Evolutionary conservation across 2,113 vertebrate genomes (phyloP), one percentile per base, ranked within the genome.

Genomic region (Malurus melanocephalus): DNA sequence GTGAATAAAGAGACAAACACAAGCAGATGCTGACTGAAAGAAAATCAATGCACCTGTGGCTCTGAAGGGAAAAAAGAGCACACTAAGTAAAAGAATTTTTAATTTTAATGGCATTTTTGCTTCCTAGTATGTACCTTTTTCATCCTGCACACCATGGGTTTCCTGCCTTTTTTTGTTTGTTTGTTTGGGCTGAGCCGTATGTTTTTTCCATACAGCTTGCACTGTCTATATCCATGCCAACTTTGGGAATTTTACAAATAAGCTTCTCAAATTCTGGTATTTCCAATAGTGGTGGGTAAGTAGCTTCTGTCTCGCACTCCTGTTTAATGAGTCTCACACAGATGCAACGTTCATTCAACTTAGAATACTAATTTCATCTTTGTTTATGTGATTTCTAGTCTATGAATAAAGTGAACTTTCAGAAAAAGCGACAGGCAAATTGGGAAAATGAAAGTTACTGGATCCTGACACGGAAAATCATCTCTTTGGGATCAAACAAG

Each of bases 11-110:
- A 91, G 48, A 81, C 55, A 90, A 93, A 93, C 65, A 30, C 80
- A 88, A 90, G 67, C 30, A 91, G 80, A 93, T 52, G 19, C 53
- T 43, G 56, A 80, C 66, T 68, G 66, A 91, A 93, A 88, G 82
- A 84, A 95, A 93, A 93, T 90, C 87, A 87, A 88, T 90, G 53
- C 42, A 92, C 65, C 30, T 88, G 55, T 51, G 28, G 51, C 57
- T 84, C 43, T 14, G 30, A 11, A 8, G 4, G 59, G 0, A 0
- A 1, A 42, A 14, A 80, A 32, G 8, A 72, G 4, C 9, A 33
- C 27, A 74, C 12, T 46, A 49, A 80, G 8, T 48, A 56, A 69
- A 57, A 33, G 7, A 72, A 73, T 62, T 79, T 72, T 61, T 61
- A n/a, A 64, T 84, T 93, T 86, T 57, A 53, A 51, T 27, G 30